These are phyloP conservation scores for Calycopis cecrops DNA, from an alignment of 1,140 invertebrate genomes.

Conservation along the genomic window DNA sequence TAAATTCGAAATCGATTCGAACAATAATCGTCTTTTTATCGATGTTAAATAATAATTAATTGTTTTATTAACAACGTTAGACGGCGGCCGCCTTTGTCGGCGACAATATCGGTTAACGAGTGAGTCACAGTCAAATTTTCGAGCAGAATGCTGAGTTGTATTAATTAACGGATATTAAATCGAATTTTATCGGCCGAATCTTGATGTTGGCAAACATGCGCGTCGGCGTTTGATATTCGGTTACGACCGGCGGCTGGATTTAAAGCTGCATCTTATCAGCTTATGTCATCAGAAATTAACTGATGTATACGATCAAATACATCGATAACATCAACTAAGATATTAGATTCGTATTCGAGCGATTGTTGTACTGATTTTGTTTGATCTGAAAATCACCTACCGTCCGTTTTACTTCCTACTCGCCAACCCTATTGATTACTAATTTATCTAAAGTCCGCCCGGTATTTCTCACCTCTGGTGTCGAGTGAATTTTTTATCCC, in stretches of 20 bases:
- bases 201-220: slow-evolving; percentile 65
- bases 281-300: slow-evolving; percentile 67
- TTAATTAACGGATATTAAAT: slow-evolving; percentile 74
- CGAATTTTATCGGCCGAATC: slow-evolving; percentile 66
- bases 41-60: slow-evolving; percentile 68
- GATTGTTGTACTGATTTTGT: slow-evolving; percentile 31
- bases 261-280: slow-evolving; percentile 50
- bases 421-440: background rate
- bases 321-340: slow-evolving; percentile 36
- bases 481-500: slow-evolving; percentile 51
- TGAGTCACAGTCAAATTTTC: slow-evolving; percentile 64
- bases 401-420: background rate
- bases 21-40: slow-evolving; percentile 21
- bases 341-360: slow-evolving; percentile 33
- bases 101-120: slow-evolving; percentile 54
- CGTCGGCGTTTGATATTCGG: slow-evolving; percentile 54
- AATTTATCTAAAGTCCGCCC: slow-evolving; percentile 23
- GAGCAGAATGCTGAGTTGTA: slow-evolving; percentile 61
- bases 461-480: slow-evolving; percentile 66
- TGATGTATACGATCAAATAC: slow-evolving; percentile 65
- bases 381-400: slow-evolving; percentile 22
- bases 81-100: slow-evolving; percentile 60
- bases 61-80: slow-evolving; percentile 68
- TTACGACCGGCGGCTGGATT: slow-evolving; percentile 40
- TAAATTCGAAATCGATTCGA: slow-evolving; percentile 24